phyloP scores from a whole-genome alignment of 2,888 invertebrate genomes.

The Caenorhabditis panamensis region DNA sequence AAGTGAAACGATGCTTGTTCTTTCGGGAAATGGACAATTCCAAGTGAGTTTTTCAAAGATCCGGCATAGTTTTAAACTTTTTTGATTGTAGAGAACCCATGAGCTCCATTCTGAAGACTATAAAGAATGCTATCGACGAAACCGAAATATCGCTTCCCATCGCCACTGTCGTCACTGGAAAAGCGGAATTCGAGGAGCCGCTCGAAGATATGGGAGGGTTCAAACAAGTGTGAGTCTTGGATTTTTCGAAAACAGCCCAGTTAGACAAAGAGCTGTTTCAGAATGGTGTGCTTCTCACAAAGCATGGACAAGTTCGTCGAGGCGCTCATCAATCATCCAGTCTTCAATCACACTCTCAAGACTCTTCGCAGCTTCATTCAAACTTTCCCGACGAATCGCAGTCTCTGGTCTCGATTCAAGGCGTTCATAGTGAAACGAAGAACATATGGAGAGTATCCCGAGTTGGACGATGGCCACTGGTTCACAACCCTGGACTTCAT shows the following conservation, averaged over 20 bases:
- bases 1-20: conserved; percentile 1
- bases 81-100: conserved; percentile 14
- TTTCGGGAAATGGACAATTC: conserved; percentile 20
- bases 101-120: conserved; percentile 5
- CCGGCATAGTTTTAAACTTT: too few relatives aligned
- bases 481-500: conserved; percentile 30
- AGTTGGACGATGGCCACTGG: conserved; percentile 33
- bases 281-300: conserved; percentile 33
- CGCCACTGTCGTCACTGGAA: conserved; percentile 30
- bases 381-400: conserved; percentile 17
- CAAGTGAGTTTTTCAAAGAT: not conserved
- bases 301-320: conserved; percentile 35
- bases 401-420: conserved; percentile 32
- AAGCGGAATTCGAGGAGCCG: conserved; percentile 22
- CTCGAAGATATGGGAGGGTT: conserved; percentile 18
- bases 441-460: conserved; percentile 45
- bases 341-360: conserved; percentile 3
- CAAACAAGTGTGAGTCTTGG: conserved; percentile 28
- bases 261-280: conserved; percentile 18
- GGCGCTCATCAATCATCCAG: conserved; percentile 11
- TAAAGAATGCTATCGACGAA: conserved; percentile 2
- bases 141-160: conserved; percentile 1
- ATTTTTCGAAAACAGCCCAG: too few relatives aligned
- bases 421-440: conserved; percentile 15
- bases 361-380: conserved; percentile 30